Evolutionary conservation across 2,797 vertebrate genomes (phyloP).

Genomic region (Cossypha dichroa): DNA sequence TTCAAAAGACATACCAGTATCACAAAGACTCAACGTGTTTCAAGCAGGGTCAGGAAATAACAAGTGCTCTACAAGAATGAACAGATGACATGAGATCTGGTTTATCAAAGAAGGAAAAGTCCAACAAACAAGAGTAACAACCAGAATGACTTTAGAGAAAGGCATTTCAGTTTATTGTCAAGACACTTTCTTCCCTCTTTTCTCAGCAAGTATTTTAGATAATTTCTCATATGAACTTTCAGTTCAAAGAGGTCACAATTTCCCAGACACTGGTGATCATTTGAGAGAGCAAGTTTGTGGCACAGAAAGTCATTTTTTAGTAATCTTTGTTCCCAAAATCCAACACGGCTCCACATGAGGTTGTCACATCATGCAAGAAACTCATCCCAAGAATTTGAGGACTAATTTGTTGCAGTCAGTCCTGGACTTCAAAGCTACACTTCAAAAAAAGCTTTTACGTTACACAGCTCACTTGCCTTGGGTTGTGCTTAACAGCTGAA

Average conservation of each 20-base stretch:
- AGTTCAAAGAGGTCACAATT: background rate
- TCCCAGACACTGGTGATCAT: background rate
- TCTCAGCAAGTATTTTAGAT: background rate
- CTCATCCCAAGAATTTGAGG: background rate
- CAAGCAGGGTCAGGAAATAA: conserved; percentile 75
- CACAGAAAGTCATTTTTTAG: background rate
- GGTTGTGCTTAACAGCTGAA: background rate
- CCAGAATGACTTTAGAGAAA: background rate
- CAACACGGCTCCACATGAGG: background rate
- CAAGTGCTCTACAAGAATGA: conserved; percentile 81
- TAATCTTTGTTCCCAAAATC: background rate
- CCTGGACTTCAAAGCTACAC: background rate
- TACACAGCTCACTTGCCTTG: background rate
- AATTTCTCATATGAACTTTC: background rate
- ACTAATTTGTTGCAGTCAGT: background rate
- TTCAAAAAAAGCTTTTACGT: background rate
- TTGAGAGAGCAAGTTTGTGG: background rate
- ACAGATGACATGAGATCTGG: conserved; percentile 85
- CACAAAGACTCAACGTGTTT: conserved; percentile 77
- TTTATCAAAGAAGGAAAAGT: conserved; percentile 69
- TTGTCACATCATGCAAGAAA: background rate
- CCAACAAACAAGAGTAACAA: conserved; percentile 5
- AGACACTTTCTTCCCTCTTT: background rate
- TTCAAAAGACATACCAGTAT: conserved; percentile 79
- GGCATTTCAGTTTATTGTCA: background rate